phyloP scores from a whole-genome alignment of 2,888 invertebrate genomes.

The Stramonita haemastoma region DNA sequence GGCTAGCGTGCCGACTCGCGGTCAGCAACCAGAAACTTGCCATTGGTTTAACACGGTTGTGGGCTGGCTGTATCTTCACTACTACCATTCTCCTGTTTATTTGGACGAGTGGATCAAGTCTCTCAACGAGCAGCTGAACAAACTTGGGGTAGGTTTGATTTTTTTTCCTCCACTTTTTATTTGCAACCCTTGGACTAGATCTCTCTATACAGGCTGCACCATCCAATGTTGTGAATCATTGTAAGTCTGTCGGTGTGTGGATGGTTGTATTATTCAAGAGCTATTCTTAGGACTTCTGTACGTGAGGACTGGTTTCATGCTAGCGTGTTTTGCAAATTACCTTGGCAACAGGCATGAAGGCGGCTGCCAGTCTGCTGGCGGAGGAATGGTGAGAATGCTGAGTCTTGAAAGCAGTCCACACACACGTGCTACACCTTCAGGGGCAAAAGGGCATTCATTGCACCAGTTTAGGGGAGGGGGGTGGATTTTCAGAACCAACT shows the following conservation, averaged over 20 bases:
- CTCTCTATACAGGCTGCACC: background rate
- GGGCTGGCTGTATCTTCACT: constrained; percentile 75
- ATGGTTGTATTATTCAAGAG: constrained; percentile 21
- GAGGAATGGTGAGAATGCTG: constrained; percentile 19
- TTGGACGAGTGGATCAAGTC: constrained; percentile 77
- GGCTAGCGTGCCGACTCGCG: constrained; percentile 44
- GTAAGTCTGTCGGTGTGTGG: background rate
- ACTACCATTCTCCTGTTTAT: constrained; percentile 69
- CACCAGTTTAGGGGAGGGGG: background rate
- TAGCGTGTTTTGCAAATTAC: constrained; percentile 34
- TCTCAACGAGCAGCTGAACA: constrained; percentile 77
- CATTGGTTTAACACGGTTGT: constrained; percentile 75
- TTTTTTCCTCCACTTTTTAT: background rate
- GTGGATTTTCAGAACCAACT: background rate
- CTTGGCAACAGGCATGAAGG: constrained; percentile 31
- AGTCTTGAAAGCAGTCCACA: background rate
- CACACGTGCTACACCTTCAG: background rate
- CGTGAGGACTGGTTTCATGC: constrained; percentile 12
- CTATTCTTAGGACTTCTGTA: constrained; percentile 26
- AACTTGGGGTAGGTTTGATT: constrained; percentile 73
- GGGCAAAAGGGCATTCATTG: constrained; percentile 30
- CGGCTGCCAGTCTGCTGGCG: background rate
- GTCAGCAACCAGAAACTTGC: constrained; percentile 68
- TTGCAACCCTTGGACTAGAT: background rate
- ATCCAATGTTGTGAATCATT: background rate